Base-by-base conservation (phyloP, 1,140 invertebrate genomes). In the Dolichoris vasculosae region DNA sequence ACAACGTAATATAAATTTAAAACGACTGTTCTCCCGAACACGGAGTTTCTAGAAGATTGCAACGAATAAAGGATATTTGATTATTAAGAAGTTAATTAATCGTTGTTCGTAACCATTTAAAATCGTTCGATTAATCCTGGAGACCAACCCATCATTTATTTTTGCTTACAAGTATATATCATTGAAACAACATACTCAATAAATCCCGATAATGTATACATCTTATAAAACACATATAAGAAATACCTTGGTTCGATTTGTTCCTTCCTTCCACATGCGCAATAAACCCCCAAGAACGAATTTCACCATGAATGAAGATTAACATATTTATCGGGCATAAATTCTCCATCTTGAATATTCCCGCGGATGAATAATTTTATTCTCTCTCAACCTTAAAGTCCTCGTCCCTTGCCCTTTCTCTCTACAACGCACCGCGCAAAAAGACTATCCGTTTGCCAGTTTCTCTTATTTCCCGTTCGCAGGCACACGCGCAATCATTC, bases 381-480 rank as follows among this genome's bases (percentile, higher is more conserved):
- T 81, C 76, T 73, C 76, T 55, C 38, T 30, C 40, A 73, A 4
- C 46, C 20, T 55, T 30, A 51, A 51, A 76, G 20, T 76, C 30
- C 0, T 35, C 43, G 43, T 17, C 75, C 46, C 75, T 51, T 51
- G 23, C 75, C 75, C 75, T 15, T 17, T 15, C 30, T 17, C 26
- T 15, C 75, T 32, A 13, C 43, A 35, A 23, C 69, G 81, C 73
- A 67, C 81, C 8, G 32, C 69, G 35, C 48, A 55, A 64, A 76
- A 76, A 35, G 67, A 11, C 23, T 23, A 32, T 43, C 17, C 43
- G 26, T 46, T 40, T 46, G 67, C 38, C 26, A 73, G 81, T 83
- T 86, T 86, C 80, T 86, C 76, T 86, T 85, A 86, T 87, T 88
- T 89, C 86, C 85, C 77, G 88, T 86, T 76, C 26, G 55, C 43